Conservation (phyloP, 1,140 invertebrate species). For the Lysiphlebus fabarum region DNA sequence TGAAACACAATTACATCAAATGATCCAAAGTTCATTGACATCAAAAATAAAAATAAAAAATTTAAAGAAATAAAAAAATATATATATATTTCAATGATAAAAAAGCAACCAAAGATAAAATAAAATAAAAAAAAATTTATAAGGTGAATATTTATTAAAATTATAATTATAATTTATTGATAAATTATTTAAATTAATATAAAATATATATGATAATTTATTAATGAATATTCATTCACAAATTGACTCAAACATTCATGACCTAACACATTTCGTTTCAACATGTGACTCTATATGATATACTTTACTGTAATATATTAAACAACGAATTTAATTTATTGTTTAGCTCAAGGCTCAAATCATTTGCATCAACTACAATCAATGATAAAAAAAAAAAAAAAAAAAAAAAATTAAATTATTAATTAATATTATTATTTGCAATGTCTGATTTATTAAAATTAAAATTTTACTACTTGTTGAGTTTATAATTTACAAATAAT, state of each 20-base stretch:
- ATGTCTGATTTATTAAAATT: not conserved
- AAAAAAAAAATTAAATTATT: not conserved
- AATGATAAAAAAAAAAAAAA: too few relatives aligned
- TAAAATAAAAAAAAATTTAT: slow-evolving; percentile 1
- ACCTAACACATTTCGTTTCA: slow-evolving; percentile 8
- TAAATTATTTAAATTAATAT: too few relatives aligned
- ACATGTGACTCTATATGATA: not conserved
- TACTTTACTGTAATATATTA: not conserved
- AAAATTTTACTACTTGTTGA: not conserved
- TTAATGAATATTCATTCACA: not conserved
- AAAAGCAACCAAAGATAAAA: not conserved
- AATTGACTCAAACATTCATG: slow-evolving; percentile 3
- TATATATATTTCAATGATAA: not conserved
- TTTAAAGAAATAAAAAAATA: not conserved
- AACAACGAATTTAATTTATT: not conserved
- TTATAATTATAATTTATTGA: too few relatives aligned
- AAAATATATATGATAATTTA: not conserved
- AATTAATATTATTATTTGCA: not conserved
- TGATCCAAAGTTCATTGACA: slow-evolving; percentile 1
- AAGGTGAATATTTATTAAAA: not conserved
- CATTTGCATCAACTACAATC: not conserved
- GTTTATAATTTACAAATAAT: not conserved
- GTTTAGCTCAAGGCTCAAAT: slow-evolving; percentile 1
- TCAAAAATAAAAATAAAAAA: not conserved
- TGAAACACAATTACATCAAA: not conserved